Conservation (phyloP, 2,113 vertebrate genomes). For the Falco punctatus region DNA sequence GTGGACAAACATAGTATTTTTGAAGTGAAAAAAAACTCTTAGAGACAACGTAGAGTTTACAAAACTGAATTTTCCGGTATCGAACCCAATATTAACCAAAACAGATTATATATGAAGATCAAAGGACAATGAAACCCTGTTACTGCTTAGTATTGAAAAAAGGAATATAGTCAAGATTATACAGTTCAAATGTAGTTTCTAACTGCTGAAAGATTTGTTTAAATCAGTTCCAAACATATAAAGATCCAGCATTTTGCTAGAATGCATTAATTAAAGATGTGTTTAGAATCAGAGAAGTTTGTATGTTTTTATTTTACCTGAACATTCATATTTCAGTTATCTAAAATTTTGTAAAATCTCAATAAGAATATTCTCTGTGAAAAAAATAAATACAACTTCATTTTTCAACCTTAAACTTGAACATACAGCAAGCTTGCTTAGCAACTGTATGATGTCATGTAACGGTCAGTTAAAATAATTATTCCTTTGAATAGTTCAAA, state of each 20-base stretch:
- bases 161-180: not conserved
- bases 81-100: not conserved
- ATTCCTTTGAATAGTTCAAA: not conserved
- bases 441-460: not conserved
- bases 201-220: not conserved
- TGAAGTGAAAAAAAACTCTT: not conserved
- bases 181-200: not conserved
- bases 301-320: not conserved
- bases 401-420: not conserved
- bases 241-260: not conserved
- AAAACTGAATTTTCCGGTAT: not conserved
- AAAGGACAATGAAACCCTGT: not conserved
- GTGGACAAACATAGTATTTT: not conserved
- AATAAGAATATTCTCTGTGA: not conserved
- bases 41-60: not conserved
- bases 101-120: not conserved
- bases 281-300: not conserved
- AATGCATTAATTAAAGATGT: not conserved
- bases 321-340: not conserved
- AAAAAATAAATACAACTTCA: not conserved
- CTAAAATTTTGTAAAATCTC: not conserved
- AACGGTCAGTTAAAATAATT: not conserved
- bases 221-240: not conserved
- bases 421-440: not conserved
- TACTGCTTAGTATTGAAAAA: not conserved